Percentiles rank a stretch among this genome's conserved stretches.
Evolutionary conservation across 2,113 vertebrate genomes (phyloP).

Genomic region (Micromys minutus): DNA sequence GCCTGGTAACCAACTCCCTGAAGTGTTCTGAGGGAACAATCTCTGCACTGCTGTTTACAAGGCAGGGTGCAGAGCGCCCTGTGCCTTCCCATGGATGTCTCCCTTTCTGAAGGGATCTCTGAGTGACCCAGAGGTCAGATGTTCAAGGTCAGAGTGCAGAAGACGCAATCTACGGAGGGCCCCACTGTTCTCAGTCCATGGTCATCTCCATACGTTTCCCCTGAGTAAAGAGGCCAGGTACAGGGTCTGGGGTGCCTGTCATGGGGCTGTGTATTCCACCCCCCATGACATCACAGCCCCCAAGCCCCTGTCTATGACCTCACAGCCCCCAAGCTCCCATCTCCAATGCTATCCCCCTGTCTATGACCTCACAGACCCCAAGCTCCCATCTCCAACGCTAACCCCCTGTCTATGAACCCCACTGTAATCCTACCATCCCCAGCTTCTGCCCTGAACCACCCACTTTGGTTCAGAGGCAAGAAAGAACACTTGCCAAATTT

Average conservation of each 20-base stretch:
- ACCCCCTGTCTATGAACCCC: background rate
- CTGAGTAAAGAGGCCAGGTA: background rate
- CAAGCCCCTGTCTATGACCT: background rate
- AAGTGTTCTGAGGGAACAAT: background rate
- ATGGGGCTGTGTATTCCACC: background rate
- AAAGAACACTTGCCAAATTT: background rate
- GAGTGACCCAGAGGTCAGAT: background rate
- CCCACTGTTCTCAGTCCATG: no score
- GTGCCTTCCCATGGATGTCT: background rate
- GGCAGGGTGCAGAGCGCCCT: accelerated
- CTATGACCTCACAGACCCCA: no score
- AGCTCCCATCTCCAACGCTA: background rate
- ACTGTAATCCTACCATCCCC: no score
- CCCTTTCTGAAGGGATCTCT: background rate
- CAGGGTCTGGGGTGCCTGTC: background rate
- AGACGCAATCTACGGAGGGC: no score
- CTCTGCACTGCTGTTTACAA: background rate
- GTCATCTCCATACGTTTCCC: accelerated
- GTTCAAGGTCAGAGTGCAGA: background rate
- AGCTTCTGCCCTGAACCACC: no score
- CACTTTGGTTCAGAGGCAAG: background rate
- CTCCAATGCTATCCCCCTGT: background rate
- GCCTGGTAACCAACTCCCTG: background rate
- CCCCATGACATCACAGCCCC: background rate
- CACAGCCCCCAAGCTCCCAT: background rate